Percentiles rank a stretch among this genome's conserved stretches.
phyloP scores from a whole-genome alignment of 1,140 invertebrate species.

The Batillaria attramentaria region DNA sequence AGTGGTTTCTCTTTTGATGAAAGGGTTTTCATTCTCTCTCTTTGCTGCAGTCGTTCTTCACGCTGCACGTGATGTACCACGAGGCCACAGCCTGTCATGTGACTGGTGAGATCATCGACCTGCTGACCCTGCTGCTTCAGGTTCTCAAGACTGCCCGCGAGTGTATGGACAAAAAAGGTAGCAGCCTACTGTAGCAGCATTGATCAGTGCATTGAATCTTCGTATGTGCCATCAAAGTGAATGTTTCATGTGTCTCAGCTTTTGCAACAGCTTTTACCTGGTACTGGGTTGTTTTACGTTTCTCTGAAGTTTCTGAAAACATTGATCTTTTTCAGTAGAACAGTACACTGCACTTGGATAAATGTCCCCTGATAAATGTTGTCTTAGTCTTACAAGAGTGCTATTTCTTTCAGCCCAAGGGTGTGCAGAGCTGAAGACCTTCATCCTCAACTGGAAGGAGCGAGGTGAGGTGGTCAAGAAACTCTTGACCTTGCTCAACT shows the following conservation, averaged over 20 bases:
- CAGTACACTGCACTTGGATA: no score
- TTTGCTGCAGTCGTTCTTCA: slow-evolving; percentile 83
- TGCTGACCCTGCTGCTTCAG: slow-evolving; percentile 84
- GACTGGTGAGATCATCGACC: slow-evolving; percentile 85
- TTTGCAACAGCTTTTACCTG: no score
- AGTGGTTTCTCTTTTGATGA: background rate
- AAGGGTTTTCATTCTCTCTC: background rate
- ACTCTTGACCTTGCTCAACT: slow-evolving; percentile 88
- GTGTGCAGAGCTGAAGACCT: slow-evolving; percentile 19
- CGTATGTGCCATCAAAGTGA: no score
- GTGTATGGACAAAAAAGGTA: slow-evolving; percentile 67
- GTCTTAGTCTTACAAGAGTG: no score
- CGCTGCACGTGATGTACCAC: slow-evolving; percentile 93
- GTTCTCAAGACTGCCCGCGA: slow-evolving; percentile 80
- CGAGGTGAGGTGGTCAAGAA: slow-evolving; percentile 88
- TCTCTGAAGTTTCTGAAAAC: no score
- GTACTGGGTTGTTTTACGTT: no score
- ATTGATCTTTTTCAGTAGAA: no score
- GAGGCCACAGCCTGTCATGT: slow-evolving; percentile 92
- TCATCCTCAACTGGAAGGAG: slow-evolving; percentile 79
- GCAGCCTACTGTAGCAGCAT: no score
- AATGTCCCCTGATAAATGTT: no score
- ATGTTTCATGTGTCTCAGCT: no score
- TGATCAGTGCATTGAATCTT: no score
- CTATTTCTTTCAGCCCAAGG: slow-evolving; percentile 1